Percentiles rank a stretch among this genome's conserved stretches.
These are phyloP conservation scores for Pinctada fucata DNA, from an alignment of 2,888 invertebrate genomes.

Conservation along the genomic window DNA sequence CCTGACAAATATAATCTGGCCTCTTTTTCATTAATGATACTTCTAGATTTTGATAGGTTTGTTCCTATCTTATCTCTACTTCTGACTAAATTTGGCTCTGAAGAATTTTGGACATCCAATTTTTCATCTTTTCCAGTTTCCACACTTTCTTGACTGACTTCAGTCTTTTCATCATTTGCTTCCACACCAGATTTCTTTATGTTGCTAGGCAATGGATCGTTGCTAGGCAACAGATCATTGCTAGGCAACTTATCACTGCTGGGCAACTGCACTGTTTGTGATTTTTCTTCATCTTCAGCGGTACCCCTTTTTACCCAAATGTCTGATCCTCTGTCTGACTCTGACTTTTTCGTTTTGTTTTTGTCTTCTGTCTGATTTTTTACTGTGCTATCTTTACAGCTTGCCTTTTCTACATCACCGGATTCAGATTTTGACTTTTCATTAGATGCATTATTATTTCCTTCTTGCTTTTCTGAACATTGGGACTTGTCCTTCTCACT, in stretches of 20 bases:
- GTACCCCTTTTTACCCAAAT: background rate
- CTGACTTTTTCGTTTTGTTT: background rate
- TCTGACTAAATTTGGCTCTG: background rate
- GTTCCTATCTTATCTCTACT: constrained; percentile 4
- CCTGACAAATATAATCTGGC: constrained; percentile 86
- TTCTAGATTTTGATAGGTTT: constrained; percentile 41
- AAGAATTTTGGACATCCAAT: no score
- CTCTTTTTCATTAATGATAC: constrained; percentile 86
- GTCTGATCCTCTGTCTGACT: background rate
- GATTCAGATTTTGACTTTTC: background rate
- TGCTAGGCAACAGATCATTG: no score
- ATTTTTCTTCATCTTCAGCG: background rate
- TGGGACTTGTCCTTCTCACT: background rate
- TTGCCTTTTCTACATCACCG: background rate
- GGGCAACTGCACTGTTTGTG: background rate
- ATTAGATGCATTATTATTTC: background rate
- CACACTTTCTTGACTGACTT: background rate
- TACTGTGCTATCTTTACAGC: background rate
- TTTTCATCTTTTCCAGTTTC: background rate
- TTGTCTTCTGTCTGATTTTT: background rate
- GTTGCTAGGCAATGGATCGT: no score
- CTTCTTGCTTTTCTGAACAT: background rate
- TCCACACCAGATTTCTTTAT: background rate
- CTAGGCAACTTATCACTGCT: background rate
- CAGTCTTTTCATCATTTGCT: background rate